A percentile compares a stretch with the other conserved stretches of the same genome.
phyloP scores from a whole-genome alignment of 1,140 invertebrate species.

The Trypoxylus dichotomus region DNA sequence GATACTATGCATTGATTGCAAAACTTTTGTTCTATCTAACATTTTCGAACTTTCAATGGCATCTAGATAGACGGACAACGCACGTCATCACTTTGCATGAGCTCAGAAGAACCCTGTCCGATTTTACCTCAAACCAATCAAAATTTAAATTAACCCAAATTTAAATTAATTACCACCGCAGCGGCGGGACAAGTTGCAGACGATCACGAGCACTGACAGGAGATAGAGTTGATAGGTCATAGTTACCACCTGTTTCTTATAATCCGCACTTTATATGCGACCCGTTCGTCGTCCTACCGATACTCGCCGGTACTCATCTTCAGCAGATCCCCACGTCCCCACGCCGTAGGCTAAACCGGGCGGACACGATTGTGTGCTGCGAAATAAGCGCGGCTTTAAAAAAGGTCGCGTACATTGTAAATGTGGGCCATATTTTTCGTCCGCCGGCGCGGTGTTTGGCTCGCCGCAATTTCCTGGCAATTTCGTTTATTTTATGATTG shows the following conservation, averaged over 20 bases:
- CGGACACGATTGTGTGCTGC: no score
- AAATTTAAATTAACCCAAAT: no score
- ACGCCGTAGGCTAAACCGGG: no score
- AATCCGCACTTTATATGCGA: conserved; percentile 18
- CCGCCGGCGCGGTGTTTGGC: neutral
- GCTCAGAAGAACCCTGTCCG: no score
- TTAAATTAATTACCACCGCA: neutral
- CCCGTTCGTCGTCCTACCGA: neutral
- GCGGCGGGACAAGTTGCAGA: neutral
- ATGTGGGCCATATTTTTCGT: neutral
- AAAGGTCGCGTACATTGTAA: neutral
- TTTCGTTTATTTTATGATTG: conserved; percentile 31
- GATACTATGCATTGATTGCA: no score
- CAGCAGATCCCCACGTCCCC: neutral
- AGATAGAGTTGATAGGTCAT: conserved; percentile 20
- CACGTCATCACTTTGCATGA: no score
- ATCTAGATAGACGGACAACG: no score
- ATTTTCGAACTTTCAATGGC: no score
- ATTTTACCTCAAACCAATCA: no score
- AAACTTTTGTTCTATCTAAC: no score
- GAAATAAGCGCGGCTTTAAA: neutral
- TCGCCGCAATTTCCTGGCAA: conserved; percentile 25
- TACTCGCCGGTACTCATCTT: neutral
- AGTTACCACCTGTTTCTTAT: conserved; percentile 20
- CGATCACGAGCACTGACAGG: neutral